Base-by-base conservation (phyloP, 1,140 invertebrate species). In the Tetranychus urticae region DNA sequence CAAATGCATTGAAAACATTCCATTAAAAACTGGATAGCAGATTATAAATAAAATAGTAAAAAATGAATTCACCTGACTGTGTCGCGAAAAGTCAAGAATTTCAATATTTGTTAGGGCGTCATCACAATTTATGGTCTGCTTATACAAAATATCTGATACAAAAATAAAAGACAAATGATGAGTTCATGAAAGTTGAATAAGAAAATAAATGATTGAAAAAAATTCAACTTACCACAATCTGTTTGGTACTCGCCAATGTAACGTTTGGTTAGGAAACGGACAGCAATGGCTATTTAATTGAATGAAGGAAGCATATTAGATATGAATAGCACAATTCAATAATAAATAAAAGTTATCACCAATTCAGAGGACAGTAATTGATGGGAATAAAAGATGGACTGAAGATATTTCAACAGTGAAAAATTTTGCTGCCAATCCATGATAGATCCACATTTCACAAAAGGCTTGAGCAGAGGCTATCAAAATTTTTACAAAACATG, bases 181-280 rank as follows among this genome's bases (percentile, higher is more conserved):
- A 33, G 48, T 10, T 4, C 6, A 23, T n/a, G 7, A 52, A n/a
- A 52, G 50, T n/a, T 8, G 23, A 23, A 50, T 5, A 31, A 50
- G 6, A 5, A 33, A 52, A 52, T n/a, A 8, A 52, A 52, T 52
- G 2, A 31, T 31, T 52, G 50, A 23, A 31, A 31, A 52, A n/a
- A 33, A 52, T 12, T 52, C 50, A 52, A 52, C 55, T 76, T 72
- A 84, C 83, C 83, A 74, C 82, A 80, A 69, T 83, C 82, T 66
- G 82, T 84, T 69, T 82, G 78, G 70, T 86, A 85, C 76, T 85
- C 83, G 58, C 83, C 83, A 62, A 85, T 85, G 70, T 81, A 86
- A 66, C 83, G 71, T 66, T 81, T 77, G 6, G 83, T 86, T 36
- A 85, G 71, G 69, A 83, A 85, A 54, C 83, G 75, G 3, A 86